phyloP scores from a whole-genome alignment of 2,113 vertebrate species.

The Bathybates hornii region DNA sequence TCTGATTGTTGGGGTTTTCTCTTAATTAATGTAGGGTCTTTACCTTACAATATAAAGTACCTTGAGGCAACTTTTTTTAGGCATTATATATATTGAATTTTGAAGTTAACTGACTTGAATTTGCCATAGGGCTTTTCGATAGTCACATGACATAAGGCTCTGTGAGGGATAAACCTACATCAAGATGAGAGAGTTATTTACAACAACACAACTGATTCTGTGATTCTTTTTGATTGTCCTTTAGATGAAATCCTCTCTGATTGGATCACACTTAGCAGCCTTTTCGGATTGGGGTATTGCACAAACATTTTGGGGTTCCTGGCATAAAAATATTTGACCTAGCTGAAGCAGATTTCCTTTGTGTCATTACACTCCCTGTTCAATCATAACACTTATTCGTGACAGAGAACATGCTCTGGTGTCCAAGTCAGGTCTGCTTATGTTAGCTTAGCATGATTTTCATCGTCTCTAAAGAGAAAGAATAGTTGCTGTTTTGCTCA shows the following conservation, averaged over 20 bases:
- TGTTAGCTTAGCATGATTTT: conserved; percentile 34
- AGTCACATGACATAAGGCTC: neutral
- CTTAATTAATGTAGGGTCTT: neutral
- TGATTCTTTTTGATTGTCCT: neutral
- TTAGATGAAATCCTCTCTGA: neutral
- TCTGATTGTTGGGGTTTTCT: neutral
- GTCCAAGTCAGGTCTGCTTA: conserved; percentile 4
- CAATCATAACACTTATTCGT: conserved; percentile 7
- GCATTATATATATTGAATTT: neutral
- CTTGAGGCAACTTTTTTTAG: neutral
- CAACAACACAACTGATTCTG: neutral
- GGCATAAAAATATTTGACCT: neutral
- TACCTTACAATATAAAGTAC: neutral
- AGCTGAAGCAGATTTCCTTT: neutral
- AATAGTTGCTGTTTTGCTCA: conserved; percentile 17
- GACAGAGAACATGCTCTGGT: neutral
- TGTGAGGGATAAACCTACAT: neutral
- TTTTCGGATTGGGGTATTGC: neutral
- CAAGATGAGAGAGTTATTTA: neutral
- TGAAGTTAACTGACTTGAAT: neutral
- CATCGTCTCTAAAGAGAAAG: neutral
- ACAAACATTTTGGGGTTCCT: neutral
- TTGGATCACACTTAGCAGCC: neutral
- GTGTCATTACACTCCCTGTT: neutral
- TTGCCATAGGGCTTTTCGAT: neutral